These are phyloP conservation scores for Criorhina ranunculi DNA, from an alignment of 2,888 invertebrate genomes.

Conservation along the genomic window DNA sequence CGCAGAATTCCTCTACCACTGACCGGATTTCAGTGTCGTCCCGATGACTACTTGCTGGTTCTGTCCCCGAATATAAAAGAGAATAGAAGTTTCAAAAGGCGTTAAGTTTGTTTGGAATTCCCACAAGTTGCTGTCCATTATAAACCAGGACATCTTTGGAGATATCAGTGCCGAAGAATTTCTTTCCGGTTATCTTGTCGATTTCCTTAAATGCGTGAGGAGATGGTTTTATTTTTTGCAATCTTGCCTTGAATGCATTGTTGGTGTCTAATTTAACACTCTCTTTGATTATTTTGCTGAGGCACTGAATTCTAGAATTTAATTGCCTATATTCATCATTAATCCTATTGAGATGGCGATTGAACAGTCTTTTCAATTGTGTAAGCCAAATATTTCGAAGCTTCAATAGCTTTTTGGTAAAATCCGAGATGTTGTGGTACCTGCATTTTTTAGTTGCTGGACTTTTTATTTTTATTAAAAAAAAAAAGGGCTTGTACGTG, in stretches of 20 bases:
- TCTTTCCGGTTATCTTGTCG: conserved; percentile 12
- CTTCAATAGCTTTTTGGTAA: conserved; percentile 18
- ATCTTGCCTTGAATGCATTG: conserved; percentile 15
- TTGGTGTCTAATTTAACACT: conserved; percentile 11
- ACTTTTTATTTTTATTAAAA: too few species aligned
- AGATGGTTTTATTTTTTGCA: conserved; percentile 22
- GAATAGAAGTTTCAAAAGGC: conserved; percentile 27
- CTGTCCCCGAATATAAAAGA: background rate
- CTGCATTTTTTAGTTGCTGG: conserved; percentile 5
- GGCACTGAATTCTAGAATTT: conserved; percentile 18
- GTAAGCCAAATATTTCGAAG: conserved; percentile 8
- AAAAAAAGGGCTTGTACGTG: background rate
- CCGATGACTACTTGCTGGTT: background rate
- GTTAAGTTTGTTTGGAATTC: conserved; percentile 1
- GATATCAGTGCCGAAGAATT: conserved; percentile 21
- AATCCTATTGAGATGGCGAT: conserved; percentile 16
- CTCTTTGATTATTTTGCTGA: conserved; percentile 29
- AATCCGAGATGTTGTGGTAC: conserved; percentile 17
- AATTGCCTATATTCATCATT: conserved; percentile 17
- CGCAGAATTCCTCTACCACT: background rate
- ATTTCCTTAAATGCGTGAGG: conserved; percentile 29
- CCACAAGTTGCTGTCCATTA: background rate
- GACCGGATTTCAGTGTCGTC: background rate
- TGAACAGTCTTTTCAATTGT: conserved; percentile 15
- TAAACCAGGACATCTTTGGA: conserved; percentile 8